These are phyloP conservation scores for Anhinga rufa DNA, from an alignment of 2,113 vertebrate genomes.

Conservation along the genomic window DNA sequence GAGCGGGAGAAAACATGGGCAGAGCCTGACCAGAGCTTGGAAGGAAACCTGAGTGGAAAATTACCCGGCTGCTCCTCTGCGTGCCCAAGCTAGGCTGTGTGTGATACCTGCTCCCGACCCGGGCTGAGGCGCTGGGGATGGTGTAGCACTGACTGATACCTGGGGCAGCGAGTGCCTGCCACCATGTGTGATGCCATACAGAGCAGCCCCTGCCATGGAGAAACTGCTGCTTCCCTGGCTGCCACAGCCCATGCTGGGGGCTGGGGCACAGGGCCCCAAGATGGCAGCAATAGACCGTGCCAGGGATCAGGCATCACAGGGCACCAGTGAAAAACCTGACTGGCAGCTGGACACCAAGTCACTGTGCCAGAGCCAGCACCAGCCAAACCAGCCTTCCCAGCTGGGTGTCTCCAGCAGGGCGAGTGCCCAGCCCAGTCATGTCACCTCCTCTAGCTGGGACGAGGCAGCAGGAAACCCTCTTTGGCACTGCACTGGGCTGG, in stretches of 20 bases:
- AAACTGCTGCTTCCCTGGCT: not conserved
- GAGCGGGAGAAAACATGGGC: not conserved
- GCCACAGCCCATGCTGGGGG: not conserved
- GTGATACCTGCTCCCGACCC: not conserved
- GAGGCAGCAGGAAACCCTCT: not conserved
- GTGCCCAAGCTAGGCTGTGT: not conserved
- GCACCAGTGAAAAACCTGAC: not conserved
- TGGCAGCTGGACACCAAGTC: not conserved
- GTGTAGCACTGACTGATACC: not conserved
- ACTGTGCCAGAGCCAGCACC: not conserved
- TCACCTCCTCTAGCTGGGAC: not conserved
- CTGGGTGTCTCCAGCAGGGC: not conserved
- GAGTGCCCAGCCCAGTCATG: not conserved
- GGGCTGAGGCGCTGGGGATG: not conserved
- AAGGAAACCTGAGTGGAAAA: conserved; percentile 55
- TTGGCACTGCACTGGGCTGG: accelerated
- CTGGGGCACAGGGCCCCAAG: not conserved
- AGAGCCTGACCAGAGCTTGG: conserved; percentile 6
- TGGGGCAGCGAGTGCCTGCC: not conserved
- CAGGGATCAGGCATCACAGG: not conserved
- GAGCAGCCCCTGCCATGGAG: not conserved
- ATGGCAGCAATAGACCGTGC: not conserved
- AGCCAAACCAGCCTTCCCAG: not conserved
- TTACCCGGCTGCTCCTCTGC: conserved; percentile 29
- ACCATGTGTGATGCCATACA: not conserved